A percentile compares a stretch with the other conserved stretches of the same genome.
Conservation (phyloP, 2,888 invertebrate species). For the Nephrotoma appendiculata region DNA sequence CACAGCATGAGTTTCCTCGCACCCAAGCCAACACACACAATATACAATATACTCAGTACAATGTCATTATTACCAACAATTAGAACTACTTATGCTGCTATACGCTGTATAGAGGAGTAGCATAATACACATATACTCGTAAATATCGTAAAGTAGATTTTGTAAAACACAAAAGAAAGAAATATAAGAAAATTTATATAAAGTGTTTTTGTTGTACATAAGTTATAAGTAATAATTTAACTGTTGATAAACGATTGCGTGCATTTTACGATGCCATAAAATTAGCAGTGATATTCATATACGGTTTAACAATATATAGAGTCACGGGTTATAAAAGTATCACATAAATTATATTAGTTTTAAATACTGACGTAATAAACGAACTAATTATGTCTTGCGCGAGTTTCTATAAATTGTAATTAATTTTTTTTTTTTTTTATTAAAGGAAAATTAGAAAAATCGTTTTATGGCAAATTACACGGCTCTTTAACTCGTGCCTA, state of each 20-base stretch:
- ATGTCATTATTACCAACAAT: background rate
- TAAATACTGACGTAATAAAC: background rate
- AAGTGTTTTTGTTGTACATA: background rate
- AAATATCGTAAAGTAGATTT: background rate
- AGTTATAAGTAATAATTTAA: background rate
- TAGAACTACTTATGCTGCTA: background rate
- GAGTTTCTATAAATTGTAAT: background rate
- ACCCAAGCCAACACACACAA: background rate
- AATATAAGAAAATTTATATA: background rate
- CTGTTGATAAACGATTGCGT: background rate
- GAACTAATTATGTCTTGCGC: background rate
- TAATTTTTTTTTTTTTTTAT: background rate
- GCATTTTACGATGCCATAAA: background rate
- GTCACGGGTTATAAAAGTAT: background rate
- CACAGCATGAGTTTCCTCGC: background rate
- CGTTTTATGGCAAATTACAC: background rate
- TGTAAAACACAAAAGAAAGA: background rate
- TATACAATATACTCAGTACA: background rate
- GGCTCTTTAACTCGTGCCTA: background rate
- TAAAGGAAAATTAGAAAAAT: background rate
- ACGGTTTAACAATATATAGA: background rate
- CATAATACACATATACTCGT: background rate
- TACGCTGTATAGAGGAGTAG: background rate
- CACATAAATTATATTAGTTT: background rate
- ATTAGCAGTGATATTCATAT: background rate